Evolutionary conservation across 2,113 vertebrate species (phyloP).

Genomic region (Eudorcas thomsonii): DNA sequence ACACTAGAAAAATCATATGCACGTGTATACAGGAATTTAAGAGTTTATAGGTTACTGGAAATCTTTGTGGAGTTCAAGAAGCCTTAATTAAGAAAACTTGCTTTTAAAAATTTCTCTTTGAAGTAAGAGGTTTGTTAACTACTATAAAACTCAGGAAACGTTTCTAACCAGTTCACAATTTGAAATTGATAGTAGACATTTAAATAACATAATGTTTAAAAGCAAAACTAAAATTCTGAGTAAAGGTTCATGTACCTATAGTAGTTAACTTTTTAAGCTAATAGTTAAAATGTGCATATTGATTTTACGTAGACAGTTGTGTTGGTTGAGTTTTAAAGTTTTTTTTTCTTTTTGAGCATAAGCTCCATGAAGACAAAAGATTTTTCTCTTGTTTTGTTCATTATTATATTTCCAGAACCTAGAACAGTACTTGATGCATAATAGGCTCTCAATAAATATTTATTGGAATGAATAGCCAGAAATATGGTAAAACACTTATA

Average conservation of each 20-base stretch:
- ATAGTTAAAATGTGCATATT: neutral
- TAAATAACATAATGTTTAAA: conserved; percentile 2
- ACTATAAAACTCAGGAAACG: neutral
- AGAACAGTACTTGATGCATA: neutral
- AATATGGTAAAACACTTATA: neutral
- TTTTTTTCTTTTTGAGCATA: neutral
- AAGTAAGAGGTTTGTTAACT: neutral
- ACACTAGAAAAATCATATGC: neutral
- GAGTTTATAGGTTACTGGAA: neutral
- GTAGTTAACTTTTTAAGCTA: conserved; percentile 18
- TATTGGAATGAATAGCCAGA: neutral
- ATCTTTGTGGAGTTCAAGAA: neutral
- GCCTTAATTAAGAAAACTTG: neutral
- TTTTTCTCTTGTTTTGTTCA: neutral
- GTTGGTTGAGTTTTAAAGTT: conserved; percentile 1
- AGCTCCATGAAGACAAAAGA: neutral
- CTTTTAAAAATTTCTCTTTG: neutral
- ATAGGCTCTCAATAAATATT: neutral
- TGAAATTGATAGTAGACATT: neutral
- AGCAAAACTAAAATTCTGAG: neutral
- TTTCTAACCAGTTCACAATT: conserved; percentile 6
- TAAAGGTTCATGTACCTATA: neutral
- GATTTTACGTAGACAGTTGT: neutral
- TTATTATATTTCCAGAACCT: neutral
- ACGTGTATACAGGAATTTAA: neutral